These are phyloP conservation scores for Ichneumoninae sp. DNA, from an alignment of 2,888 invertebrate genomes.

Conservation along the genomic window DNA sequence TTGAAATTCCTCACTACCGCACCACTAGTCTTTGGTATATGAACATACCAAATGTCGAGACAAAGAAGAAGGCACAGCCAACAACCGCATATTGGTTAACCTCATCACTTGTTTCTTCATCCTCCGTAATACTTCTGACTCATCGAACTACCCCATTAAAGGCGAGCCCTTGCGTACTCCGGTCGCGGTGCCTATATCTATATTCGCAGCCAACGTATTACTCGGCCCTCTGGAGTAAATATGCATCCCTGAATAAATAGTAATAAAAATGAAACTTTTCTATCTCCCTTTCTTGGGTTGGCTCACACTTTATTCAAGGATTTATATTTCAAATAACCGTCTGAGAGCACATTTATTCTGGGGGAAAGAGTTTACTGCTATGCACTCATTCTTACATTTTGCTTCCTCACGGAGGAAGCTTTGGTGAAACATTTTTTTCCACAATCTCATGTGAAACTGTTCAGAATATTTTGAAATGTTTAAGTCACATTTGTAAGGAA, in stretches of 20 bases:
- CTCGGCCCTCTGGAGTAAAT: constrained; percentile 15
- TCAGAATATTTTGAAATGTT: too few relatives aligned
- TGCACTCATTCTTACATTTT: constrained; percentile 4
- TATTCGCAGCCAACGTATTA: constrained; percentile 1
- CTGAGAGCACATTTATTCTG: constrained; percentile 52
- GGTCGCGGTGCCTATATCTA: background rate
- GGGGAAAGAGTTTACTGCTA: constrained; percentile 11
- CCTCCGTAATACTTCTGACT: constrained; percentile 12
- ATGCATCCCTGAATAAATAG: constrained; percentile 53
- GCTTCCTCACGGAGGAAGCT: background rate
- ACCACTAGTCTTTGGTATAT: too few relatives aligned
- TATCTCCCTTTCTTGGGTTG: constrained; percentile 8
- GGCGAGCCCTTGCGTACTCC: constrained; percentile 10
- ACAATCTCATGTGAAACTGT: too few relatives aligned
- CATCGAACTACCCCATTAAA: constrained; percentile 31
- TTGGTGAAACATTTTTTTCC: background rate
- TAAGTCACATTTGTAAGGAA: too few relatives aligned
- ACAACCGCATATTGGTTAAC: constrained; percentile 5
- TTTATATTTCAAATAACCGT: constrained; percentile 37
- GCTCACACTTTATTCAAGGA: constrained; percentile 36
- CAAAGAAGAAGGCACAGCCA: constrained; percentile 9
- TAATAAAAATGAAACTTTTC: constrained; percentile 35
- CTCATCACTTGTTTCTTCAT: background rate
- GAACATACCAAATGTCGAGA: background rate
- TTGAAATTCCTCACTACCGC: too few relatives aligned